A percentile compares a stretch with the other conserved stretches of the same genome.
Conservation (phyloP, 2,888 invertebrate species). For the Seladonia tumulorum region DNA sequence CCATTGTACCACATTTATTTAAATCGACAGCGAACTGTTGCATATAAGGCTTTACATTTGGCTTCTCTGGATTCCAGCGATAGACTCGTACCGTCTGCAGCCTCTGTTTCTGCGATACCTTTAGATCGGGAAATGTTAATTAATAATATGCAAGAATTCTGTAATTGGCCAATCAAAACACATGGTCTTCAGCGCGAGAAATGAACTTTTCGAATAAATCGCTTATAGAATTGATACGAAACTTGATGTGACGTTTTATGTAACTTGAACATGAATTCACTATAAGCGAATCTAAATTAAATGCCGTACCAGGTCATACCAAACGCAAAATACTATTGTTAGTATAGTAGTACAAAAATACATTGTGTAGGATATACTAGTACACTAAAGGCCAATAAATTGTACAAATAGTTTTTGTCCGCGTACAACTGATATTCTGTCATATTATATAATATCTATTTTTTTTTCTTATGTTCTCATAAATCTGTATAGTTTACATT, state of each 20-base stretch:
- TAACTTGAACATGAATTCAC: not conserved
- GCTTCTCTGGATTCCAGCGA: constrained; percentile 86
- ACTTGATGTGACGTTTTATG: not conserved
- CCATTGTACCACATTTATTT: constrained; percentile 86
- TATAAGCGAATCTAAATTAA: no score
- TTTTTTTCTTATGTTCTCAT: no score
- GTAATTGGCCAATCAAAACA: not conserved
- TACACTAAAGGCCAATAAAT: not conserved
- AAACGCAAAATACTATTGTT: not conserved
- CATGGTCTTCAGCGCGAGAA: no score
- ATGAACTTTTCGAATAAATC: not conserved
- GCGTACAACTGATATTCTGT: no score
- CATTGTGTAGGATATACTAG: not conserved
- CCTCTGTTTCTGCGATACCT: constrained; percentile 18
- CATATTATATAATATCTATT: no score
- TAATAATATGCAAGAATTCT: not conserved
- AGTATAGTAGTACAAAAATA: not conserved
- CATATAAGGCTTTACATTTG: constrained; percentile 85
- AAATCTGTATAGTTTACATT: not conserved
- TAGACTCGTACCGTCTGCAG: constrained; percentile 82
- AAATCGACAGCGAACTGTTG: constrained; percentile 88
- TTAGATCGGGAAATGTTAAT: not conserved
- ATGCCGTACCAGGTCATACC: no score
- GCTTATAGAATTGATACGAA: not conserved
- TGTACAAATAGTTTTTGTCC: no score